Evolutionary conservation across 2,888 invertebrate genomes (phyloP), one percentile per base, ranked within the genome.

Genomic region (Caenorhabditis sinica): DNA sequence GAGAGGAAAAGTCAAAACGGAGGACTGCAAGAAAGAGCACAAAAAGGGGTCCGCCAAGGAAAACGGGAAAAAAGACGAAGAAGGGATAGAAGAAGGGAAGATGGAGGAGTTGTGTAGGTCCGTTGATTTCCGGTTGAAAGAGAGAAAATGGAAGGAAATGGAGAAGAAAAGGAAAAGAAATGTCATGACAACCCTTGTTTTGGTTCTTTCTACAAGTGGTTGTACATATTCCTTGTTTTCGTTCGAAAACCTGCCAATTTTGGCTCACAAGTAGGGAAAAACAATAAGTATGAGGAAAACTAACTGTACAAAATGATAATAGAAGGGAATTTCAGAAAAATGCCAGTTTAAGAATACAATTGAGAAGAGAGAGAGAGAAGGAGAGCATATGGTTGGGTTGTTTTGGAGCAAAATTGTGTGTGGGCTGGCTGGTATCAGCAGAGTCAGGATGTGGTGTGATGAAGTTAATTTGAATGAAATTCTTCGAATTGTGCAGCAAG

Each of bases 21-120:
- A 23, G 56, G 65, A 75, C 61, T 68, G 49, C 53, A 28, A 58
- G 25, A 77, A 69, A 80, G 65, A 72, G 63, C 58, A 61, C 63
- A 28, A 77, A 43, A 66, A 36, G 33, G 36, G 61, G 20, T 61
- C 40, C 43, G 53, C 13, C 5, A 25, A 63, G 15, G 8, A 43
- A 25, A 63, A 56, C 45, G 76, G 5, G 49, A 56, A 30, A 58
- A 28, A 40, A 28, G 51, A n/a, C 23, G 45, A 30, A 23, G 43
- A 36, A 36, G 51, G 43, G 40, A 58, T 28, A 28, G 56, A 25
- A 51, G 25, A 56, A 28, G 56, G 56, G n/a, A n/a, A 23, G n/a
- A 15, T 28, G 28, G 28, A 56, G 25, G 28, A 63, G 63, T 63
- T 63, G 43, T 63, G 63, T 63, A 25, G 43, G 63, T 63, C 63